Percentiles rank a stretch among this genome's conserved stretches.
These are phyloP conservation scores for Brachyhypopomus occidentalis DNA, from an alignment of 2,113 vertebrate species.

Conservation along the genomic window DNA sequence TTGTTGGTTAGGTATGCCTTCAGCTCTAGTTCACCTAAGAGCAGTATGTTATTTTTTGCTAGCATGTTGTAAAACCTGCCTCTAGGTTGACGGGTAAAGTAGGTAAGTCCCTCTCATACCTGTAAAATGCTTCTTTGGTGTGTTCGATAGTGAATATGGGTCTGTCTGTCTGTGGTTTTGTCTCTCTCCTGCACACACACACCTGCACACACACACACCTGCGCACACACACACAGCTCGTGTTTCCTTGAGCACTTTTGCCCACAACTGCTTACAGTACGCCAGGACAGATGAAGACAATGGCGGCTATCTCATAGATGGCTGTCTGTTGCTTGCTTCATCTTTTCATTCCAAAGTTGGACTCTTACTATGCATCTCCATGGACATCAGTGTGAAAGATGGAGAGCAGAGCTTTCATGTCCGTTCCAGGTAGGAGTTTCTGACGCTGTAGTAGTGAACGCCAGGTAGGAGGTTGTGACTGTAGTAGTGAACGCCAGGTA, in stretches of 20 bases:
- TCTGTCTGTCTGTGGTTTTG: background rate
- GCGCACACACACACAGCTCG: slow-evolving; percentile 2
- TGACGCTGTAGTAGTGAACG: background rate
- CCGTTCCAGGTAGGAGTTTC: slow-evolving; percentile 64
- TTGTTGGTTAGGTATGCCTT: slow-evolving; percentile 10
- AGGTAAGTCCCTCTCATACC: background rate
- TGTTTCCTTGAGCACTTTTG: slow-evolving; percentile 2
- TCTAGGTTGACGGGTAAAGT: background rate
- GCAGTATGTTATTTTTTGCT: too few species aligned
- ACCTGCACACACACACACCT: slow-evolving; percentile 4
- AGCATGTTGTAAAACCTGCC: background rate
- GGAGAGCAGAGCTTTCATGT: slow-evolving; percentile 58
- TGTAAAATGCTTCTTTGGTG: background rate
- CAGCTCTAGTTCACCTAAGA: background rate
- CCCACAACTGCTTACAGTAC: background rate
- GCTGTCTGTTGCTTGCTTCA: background rate
- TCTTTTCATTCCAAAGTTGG: background rate
- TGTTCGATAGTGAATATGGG: background rate
- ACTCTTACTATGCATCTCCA: slow-evolving; percentile 56
- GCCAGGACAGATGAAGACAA: background rate
- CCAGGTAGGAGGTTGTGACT: background rate
- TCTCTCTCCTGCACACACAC: background rate
- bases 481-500: slow-evolving; percentile 58
- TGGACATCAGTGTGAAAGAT: slow-evolving; percentile 58
- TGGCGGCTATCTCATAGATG: background rate